Conservation (phyloP, 2,888 invertebrate species). For the Lymantria dispar region DNA sequence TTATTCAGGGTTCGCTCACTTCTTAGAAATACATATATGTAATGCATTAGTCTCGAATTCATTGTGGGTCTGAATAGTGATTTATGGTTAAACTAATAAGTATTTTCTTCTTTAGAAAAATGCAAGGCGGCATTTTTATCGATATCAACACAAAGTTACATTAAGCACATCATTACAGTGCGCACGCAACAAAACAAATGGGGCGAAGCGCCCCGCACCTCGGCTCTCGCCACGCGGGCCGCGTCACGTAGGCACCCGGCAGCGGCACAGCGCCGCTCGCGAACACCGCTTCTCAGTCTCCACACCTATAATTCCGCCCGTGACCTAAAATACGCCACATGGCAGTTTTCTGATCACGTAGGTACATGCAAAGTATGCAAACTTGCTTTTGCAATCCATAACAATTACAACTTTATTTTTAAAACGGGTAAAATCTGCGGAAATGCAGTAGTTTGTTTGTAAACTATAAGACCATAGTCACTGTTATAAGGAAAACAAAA, state of each 20-base stretch:
- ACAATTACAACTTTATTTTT: background rate
- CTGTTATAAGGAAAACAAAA: too few relatives aligned
- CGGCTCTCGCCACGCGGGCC: conserved; percentile 64
- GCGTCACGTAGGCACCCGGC: conserved; percentile 76
- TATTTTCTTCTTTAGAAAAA: too few relatives aligned
- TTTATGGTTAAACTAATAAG: too few relatives aligned
- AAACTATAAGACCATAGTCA: too few relatives aligned
- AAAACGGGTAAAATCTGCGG: too few relatives aligned
- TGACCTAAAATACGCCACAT: conserved; percentile 31
- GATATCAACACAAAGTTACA: conserved; percentile 20
- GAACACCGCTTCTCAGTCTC: conserved; percentile 6
- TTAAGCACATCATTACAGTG: conserved; percentile 39
- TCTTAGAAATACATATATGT: too few relatives aligned
- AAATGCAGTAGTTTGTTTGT: too few relatives aligned
- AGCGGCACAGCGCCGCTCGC: conserved; percentile 1
- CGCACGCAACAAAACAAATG: conserved; percentile 69
- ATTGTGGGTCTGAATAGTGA: too few relatives aligned
- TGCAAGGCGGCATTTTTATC: conserved; percentile 15
- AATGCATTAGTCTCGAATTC: too few relatives aligned
- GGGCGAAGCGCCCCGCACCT: conserved; percentile 49
- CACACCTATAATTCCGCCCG: conserved; percentile 16
- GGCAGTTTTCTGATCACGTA: conserved; percentile 22
- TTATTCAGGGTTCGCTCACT: too few relatives aligned
- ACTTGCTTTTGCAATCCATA: too few relatives aligned
- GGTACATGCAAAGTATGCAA: background rate